A percentile compares a stretch with the other conserved stretches of the same genome.
These are phyloP conservation scores for Poecile atricapillus DNA, from an alignment of 2,113 vertebrate genomes.

Conservation along the genomic window DNA sequence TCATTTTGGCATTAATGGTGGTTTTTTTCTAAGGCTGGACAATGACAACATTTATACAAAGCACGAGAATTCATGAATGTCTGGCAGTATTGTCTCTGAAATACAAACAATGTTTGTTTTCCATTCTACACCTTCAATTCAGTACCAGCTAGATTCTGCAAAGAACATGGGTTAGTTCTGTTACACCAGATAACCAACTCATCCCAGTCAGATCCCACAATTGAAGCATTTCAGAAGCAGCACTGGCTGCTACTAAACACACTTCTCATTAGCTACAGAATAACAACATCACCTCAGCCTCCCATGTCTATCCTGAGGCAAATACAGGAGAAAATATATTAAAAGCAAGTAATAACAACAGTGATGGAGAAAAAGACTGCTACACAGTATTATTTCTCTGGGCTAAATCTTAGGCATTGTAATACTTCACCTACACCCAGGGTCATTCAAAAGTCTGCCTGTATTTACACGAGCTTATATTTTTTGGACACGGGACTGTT, in stretches of 20 bases:
- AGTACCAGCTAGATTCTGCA: constrained; percentile 26
- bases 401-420: neutral
- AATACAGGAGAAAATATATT: neutral
- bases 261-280: neutral
- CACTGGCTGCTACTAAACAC: neutral
- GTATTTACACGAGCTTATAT: neutral
- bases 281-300: neutral
- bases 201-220: neutral
- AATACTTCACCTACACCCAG: neutral
- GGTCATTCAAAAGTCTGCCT: neutral
- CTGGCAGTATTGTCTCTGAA: constrained; percentile 14
- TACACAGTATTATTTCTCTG: neutral
- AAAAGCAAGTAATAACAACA: neutral
- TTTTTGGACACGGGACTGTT: neutral
- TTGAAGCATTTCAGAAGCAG: neutral
- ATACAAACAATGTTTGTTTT: constrained; percentile 34
- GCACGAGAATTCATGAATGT: constrained; percentile 6
- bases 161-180: neutral
- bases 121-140: constrained; percentile 11
- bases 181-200: neutral
- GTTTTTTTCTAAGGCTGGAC: neutral
- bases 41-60: constrained; percentile 37
- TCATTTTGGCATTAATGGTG: constrained; percentile 29
- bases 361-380: neutral
- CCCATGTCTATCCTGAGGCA: neutral